Base-by-base conservation (phyloP, 2,797 vertebrate species). In the Schizopygopsis malacanthus region DNA sequence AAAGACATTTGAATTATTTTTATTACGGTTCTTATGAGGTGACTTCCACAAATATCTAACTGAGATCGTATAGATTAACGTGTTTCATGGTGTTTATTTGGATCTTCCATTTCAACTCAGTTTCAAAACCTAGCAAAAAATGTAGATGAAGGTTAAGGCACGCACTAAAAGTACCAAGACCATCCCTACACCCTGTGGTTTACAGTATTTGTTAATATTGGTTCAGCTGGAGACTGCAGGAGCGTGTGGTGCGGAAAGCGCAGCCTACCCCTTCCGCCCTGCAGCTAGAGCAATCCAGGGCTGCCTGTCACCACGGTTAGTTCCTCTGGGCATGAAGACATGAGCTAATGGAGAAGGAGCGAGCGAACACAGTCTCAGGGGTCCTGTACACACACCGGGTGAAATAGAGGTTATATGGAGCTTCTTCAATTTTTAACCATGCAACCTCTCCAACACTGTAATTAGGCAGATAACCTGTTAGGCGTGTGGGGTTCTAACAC, bases 401-500 rank as follows among this genome's bases (percentile, higher is more conserved):
- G 97, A 98, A 97, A 95, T 93, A 91, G 95, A 97, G 97, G 97
- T 98, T 97, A 98, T 97, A 98, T 92, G 89, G 95, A 95, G 94
- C 93, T 96, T 96, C 94, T 95, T 97, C 93, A 97, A 97, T 97
- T 95, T 97, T 97, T 97, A 96, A 97, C 94, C 95, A 92, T 94
- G 95, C 95, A 95, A 95, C 95, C 96, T 95, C 95, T 96, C 96
- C 94, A 92, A 94, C 94, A 92, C 95, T 94, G 95, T 98, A 98
- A 99, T 99, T 98, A 98, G 97, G 96, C 96, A 97, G 96, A 98
- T 99, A 98, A 98, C 97, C 97, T 97, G 97, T 97, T 97, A 97
- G 96, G 95, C 95, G 97, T 95, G 97, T 95, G 96, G 96, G 94
- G 90, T 93, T 93, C 92, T 76, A 96, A 94, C 95, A 93, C 96